Conservation (phyloP, 2,888 invertebrate species). For the Aphrophora alni region DNA sequence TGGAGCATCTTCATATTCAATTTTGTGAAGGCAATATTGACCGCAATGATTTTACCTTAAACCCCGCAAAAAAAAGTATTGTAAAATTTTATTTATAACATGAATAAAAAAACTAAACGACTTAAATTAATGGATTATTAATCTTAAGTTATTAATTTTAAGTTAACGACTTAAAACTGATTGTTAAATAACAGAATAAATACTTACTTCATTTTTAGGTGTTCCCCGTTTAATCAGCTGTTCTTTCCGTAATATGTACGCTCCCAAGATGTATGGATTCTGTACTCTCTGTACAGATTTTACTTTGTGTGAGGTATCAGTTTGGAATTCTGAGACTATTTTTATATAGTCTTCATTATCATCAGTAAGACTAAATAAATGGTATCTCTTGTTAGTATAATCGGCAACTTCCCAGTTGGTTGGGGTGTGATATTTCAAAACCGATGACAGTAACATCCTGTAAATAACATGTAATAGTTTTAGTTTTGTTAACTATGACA, state of each 20-base stretch:
- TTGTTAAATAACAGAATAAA: neutral
- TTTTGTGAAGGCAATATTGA: too few species aligned
- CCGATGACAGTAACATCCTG: neutral
- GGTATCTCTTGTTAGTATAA: neutral
- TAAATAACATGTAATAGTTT: neutral
- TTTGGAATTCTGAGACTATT: neutral
- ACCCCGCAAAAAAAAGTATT: too few species aligned
- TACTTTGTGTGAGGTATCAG: neutral
- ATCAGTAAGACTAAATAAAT: neutral
- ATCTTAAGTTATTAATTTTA: too few species aligned
- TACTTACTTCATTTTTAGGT: neutral
- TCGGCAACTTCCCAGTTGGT: neutral
- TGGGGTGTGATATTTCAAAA: neutral
- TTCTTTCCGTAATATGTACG: neutral
- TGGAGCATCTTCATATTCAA: too few species aligned
- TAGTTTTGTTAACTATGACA: neutral
- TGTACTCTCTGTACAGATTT: neutral
- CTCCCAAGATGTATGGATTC: neutral
- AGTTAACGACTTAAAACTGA: too few species aligned
- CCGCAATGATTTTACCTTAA: too few species aligned
- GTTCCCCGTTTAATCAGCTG: neutral
- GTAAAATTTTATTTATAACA: too few species aligned
- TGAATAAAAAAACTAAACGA: too few species aligned
- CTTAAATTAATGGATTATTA: too few species aligned
- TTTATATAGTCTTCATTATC: neutral